Percentiles rank a stretch among this genome's conserved stretches.
Conservation (phyloP, 2,888 invertebrate species). For the Hydroisotoma schaefferi region DNA sequence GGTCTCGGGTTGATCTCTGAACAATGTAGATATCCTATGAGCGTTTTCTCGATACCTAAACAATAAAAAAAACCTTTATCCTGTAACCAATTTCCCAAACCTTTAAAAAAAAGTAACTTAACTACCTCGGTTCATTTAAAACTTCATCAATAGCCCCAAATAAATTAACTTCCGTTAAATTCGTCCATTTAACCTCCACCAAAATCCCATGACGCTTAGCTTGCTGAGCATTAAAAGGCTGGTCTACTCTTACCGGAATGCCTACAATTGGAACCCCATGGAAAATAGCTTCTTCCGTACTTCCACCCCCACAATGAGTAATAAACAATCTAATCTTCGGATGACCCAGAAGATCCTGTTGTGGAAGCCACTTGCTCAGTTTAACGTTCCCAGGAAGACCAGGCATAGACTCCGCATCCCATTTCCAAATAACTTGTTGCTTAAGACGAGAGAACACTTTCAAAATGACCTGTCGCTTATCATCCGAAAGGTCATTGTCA, state of each 20-base stretch:
- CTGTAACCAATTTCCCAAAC: neutral
- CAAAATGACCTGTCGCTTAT: conserved; percentile 56
- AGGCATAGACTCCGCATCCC: conserved; percentile 30
- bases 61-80: neutral
- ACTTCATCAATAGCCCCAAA: conserved; percentile 16
- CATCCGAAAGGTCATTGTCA: conserved; percentile 58
- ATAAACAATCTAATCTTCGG: conserved; percentile 57
- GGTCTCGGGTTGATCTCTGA: conserved; percentile 19
- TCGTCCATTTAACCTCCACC: conserved; percentile 22
- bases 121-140: conserved; percentile 15
- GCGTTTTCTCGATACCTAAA: conserved; percentile 23
- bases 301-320: conserved; percentile 70
- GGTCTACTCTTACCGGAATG: conserved; percentile 18
- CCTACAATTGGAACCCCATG: conserved; percentile 57
- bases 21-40: conserved; percentile 19
- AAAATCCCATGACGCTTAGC: conserved; percentile 18
- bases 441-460: conserved; percentile 57
- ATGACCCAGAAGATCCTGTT: conserved; percentile 29
- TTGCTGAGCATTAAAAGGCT: conserved; percentile 14
- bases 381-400: conserved; percentile 27
- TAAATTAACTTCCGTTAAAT: conserved; percentile 20
- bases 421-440: conserved; percentile 52
- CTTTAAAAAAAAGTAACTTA: neutral
- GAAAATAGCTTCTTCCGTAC: conserved; percentile 64
- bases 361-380: conserved; percentile 29